Percentiles rank a stretch among this genome's conserved stretches.
Conservation (phyloP, 2,797 vertebrate species). For the Masticophis lateralis region DNA sequence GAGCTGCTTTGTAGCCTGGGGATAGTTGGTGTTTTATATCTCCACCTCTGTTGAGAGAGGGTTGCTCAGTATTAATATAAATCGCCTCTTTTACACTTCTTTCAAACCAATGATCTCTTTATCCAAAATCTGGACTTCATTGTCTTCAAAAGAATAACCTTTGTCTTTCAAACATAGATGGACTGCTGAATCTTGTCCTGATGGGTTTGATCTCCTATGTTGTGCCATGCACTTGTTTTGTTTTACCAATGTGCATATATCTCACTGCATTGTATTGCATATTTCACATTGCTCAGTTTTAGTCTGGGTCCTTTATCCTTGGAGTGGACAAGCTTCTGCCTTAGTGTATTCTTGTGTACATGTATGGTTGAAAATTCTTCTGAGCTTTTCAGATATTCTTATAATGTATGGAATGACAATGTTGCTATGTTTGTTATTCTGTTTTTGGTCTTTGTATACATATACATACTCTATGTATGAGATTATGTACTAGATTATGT, state of each 20-base stretch:
- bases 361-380: background rate
- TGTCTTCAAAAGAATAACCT: background rate
- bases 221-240: background rate
- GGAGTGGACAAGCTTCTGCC: background rate
- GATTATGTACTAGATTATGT: background rate
- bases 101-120: background rate
- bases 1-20: background rate
- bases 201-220: background rate
- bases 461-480: background rate
- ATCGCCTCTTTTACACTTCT: background rate
- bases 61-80: background rate
- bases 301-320: background rate
- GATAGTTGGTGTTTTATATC: background rate
- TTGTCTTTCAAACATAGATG: background rate
- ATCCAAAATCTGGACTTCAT: background rate
- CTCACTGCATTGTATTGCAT: background rate
- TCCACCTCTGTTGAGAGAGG: background rate
- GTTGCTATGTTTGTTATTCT: background rate
- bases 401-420: background rate
- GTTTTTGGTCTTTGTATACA: background rate
- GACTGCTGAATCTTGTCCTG: background rate
- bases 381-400: background rate
- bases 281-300: background rate
- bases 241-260: background rate
- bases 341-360: no score